phyloP scores from a whole-genome alignment of 2,113 vertebrate genomes.

The Collichthys lucidus region DNA sequence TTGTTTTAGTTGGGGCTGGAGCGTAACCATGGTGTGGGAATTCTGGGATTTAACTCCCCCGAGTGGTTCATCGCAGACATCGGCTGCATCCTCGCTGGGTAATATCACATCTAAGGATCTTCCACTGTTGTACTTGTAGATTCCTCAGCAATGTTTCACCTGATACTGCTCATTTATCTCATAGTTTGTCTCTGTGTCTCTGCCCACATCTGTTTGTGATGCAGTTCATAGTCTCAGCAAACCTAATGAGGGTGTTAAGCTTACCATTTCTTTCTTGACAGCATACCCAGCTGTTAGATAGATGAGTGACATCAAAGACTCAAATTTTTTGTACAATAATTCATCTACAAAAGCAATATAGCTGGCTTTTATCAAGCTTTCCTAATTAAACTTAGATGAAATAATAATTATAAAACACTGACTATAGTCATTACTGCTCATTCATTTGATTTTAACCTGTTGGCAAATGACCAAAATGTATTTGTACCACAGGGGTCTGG shows the following conservation, averaged over 20 bases:
- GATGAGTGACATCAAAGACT: no score
- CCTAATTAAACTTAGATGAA: no score
- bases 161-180: conserved; percentile 2
- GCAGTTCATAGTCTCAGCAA: not conserved
- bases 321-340: not conserved
- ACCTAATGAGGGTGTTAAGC: not conserved
- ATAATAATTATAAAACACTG: no score
- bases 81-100: conserved; percentile 88
- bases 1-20: conserved; percentile 84
- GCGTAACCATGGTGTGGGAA: conserved; percentile 84
- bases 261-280: not conserved
- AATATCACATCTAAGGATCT: conserved; percentile 47
- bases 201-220: not conserved
- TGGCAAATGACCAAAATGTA: no score
- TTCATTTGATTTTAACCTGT: not conserved
- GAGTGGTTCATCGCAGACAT: conserved; percentile 88
- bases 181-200: not conserved
- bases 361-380: no score
- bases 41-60: conserved; percentile 85
- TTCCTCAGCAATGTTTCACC: not conserved
- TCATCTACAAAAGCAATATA: not conserved
- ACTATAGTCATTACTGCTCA: no score
- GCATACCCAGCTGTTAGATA: not conserved
- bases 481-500: conserved; percentile 79
- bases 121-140: not conserved